Base-by-base conservation (phyloP, 2,797 vertebrate genomes). In the Molossus molossus region DNA sequence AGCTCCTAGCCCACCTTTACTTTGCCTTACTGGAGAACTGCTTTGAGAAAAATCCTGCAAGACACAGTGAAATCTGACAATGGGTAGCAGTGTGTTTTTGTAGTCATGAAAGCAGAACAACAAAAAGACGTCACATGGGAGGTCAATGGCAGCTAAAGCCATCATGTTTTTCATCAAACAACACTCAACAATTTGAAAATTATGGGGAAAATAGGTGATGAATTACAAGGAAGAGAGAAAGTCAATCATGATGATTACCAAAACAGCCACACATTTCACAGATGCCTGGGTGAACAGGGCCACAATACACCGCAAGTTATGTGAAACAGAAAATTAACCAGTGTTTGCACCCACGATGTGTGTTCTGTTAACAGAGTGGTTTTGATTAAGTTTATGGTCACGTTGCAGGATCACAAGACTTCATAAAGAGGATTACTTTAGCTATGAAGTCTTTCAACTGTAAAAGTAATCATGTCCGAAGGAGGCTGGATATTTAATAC, bases 21-120 rank as follows among this genome's bases (percentile, higher is more conserved):
- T 98, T 98, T 96, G 97, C 96, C 91, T 98, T 94, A 97, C 97
- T 72, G 93, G 33, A 96, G 50, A 96, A 97, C 1, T 29, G 70
- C 58, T 97, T 96, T 97, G 94, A 97, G 95, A 97, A 97, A 98
- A 98, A 97, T 94, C 96, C 92, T 96, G 91, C 76, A 91, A 96
- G 90, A 97, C 82, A 95, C n/a, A 95, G 92, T 91, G 97, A 98
- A 98, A 96, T 96, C 82, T 96, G 88, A 97, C 53, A 95, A n/a
- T 12, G 81, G 83, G 89, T 91, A 98, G 92, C 84, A 92, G 20
- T 85, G 40, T 87, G 97, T 97, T 97, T 98, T 94, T 94, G 89
- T 50, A 97, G 64, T 91, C 85, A 97, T 73, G 91, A 97, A 98
- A 95, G 89, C 79, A 97, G 81, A 97, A 97, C 29, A 97, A 96